These are phyloP conservation scores for Hylia prasina DNA, from an alignment of 2,113 vertebrate species.

Conservation along the genomic window DNA sequence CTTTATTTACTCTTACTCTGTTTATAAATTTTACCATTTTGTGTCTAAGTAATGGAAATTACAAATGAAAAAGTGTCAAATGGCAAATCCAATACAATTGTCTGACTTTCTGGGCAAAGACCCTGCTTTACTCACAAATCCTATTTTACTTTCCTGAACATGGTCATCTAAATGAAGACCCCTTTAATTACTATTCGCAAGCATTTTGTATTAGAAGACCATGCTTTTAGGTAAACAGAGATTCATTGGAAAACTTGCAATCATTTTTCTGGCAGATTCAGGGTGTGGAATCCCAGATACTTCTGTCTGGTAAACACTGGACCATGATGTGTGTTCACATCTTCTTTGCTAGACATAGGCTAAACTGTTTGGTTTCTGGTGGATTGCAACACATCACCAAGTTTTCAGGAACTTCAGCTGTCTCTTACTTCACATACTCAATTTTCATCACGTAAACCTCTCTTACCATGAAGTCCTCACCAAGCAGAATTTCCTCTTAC, in stretches of 20 bases:
- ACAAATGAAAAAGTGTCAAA: not conserved
- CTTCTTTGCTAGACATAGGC: not conserved
- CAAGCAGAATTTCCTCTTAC: not conserved
- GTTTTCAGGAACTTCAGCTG: not conserved
- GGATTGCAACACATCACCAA: not conserved
- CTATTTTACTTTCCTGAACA: not conserved
- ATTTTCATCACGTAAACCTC: not conserved
- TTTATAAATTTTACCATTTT: not conserved
- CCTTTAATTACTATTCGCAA: not conserved
- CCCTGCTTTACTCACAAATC: not conserved
- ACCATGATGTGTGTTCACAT: not conserved
- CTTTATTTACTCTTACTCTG: not conserved
- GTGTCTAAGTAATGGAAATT: not conserved
- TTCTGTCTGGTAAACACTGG: not conserved
- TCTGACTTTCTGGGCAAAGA: not conserved
- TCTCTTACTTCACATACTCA: not conserved
- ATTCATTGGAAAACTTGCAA: not conserved
- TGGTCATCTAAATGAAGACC: not conserved
- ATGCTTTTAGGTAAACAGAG: not conserved
- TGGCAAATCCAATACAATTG: not conserved
- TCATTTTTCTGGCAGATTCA: not conserved
- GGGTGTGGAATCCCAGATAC: not conserved
- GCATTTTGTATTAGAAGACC: not conserved
- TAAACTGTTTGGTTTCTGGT: not conserved
- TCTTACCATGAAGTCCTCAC: not conserved